Percentiles rank a stretch among this genome's conserved stretches.
Conservation (phyloP, 1,140 invertebrate genomes). For the Phocides pigmalion region DNA sequence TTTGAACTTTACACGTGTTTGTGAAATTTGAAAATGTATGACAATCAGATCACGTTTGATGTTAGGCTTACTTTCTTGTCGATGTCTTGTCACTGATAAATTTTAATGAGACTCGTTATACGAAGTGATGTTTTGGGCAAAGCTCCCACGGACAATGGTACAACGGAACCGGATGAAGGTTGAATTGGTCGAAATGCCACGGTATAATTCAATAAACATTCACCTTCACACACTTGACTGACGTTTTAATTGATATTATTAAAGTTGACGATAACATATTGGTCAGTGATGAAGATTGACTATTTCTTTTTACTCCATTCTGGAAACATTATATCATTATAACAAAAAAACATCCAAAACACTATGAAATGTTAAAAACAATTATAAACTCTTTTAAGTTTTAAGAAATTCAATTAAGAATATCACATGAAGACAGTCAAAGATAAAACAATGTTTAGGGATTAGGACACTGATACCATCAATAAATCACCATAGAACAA, state of each 20-base stretch:
- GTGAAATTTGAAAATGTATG: not conserved
- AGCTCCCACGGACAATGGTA: conserved; percentile 22
- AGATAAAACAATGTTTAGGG: too few relatives aligned
- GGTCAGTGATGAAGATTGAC: too few relatives aligned
- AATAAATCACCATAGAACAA: too few relatives aligned
- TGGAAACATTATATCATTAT: too few relatives aligned
- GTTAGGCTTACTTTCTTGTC: conserved; percentile 36
- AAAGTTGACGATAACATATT: too few relatives aligned
- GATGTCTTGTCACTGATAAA: conserved; percentile 37
- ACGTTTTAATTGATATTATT: conserved; percentile 1
- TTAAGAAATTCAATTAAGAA: too few relatives aligned
- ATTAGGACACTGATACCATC: too few relatives aligned
- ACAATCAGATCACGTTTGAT: conserved; percentile 37
- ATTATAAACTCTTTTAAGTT: too few relatives aligned
- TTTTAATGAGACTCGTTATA: conserved; percentile 36
- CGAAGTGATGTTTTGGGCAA: conserved; percentile 29
- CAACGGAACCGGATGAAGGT: conserved; percentile 13
- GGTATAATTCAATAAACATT: conserved; percentile 18
- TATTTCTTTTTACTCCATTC: too few relatives aligned
- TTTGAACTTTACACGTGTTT: not conserved
- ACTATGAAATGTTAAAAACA: too few relatives aligned
- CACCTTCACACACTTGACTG: not conserved
- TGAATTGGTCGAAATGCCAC: conserved; percentile 7
- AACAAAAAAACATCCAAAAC: too few relatives aligned
- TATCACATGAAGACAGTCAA: too few relatives aligned